Evolutionary conservation across 1,140 invertebrate species (phyloP), one percentile per base, ranked within the genome.

Genomic region (Copidosoma floridanum): DNA sequence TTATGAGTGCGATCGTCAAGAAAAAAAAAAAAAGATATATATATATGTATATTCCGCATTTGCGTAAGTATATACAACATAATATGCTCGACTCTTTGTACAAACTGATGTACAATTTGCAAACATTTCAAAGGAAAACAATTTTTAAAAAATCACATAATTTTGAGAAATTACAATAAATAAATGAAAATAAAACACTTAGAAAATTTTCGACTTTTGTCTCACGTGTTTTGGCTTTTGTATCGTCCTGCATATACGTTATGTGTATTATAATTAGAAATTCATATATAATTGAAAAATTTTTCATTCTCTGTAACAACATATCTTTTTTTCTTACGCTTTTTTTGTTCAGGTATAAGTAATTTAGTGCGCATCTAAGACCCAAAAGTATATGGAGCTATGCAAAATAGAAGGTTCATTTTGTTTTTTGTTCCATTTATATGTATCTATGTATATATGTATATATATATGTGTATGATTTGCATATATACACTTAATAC

Each of bases 371-470:
- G 75, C 74, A 79, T 75, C 68, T 76, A 74, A 70, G 67, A 76
- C 69, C 70, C 72, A 68, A 79, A 79, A 74, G 68, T 78, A 76
- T 73, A 78, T 70, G 70, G 74, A 77, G 71, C 75, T 78, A 78
- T 77, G 76, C 76, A 79, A 79, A 79, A 79, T 79, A 79, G 75
- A 79, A 77, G 74, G 72, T 77, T 68, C 70, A 74, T 77, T 73
- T 78, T 59, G 53, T 68, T 67, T 67, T 67, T 70, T 68, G 68
- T 68, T 68, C 66, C 68, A 71, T 74, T 70, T 73, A 69, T 67
- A 69, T 69, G 70, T 71, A 71, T 68, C 68, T 62, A 74, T 68
- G 72, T 75, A 72, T 70, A 67, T 70, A 59, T 61, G 69, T 70
- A 73, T 71, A 71, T 70, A 71, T 69, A 71, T 65, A 66, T 67